Base-by-base conservation (phyloP, 2,113 vertebrate genomes). In the Mus spicilegus region DNA sequence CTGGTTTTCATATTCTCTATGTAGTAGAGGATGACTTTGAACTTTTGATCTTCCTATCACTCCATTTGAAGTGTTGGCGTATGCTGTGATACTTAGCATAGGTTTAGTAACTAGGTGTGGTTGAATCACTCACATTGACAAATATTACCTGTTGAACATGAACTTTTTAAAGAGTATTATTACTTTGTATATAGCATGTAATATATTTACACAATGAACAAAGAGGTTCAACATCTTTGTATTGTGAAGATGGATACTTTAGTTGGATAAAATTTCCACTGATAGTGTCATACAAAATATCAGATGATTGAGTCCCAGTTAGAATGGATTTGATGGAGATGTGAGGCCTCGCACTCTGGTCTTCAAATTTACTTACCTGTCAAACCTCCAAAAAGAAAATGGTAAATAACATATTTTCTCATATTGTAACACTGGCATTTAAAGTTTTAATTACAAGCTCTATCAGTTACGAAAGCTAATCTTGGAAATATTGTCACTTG, bases 171-270 rank as follows among this genome's bases (percentile, higher is more conserved):
- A 42, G 42, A 42, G 42, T 42, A 42, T 42, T 42, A 42, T 42
- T 42, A 63, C 80, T 75, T 88, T 69, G 26, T 39, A 72, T 14
- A 90, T 72, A 39, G 19, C 4, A 16, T 39, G 90, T 54, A 61
- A 85, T 36, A 63, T 26, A 78, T 67, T 49, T 78, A 90, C 28
- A 95, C n/a, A 54, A 90, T 90, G 22, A 85, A 84, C 69, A 36
- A 70, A 89, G 69, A 90, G 76, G 58, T 61, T 85, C 39, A 85
- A 26, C 14, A 65, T 88, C 11, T 46, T 65, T 28, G 33, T 89
- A 72, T 77, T 61, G 7, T 73, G 72, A n/a, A 73, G 72, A 73
- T 42, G 5, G 19, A 73, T 73, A 73, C n/a, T 73, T 10, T 42
- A 73, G n/a, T 73, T 73, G 72, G n/a, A 42, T 42, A 73, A 73